Conservation (phyloP, 2,113 vertebrate genomes). For the Bothrops jararaca region DNA sequence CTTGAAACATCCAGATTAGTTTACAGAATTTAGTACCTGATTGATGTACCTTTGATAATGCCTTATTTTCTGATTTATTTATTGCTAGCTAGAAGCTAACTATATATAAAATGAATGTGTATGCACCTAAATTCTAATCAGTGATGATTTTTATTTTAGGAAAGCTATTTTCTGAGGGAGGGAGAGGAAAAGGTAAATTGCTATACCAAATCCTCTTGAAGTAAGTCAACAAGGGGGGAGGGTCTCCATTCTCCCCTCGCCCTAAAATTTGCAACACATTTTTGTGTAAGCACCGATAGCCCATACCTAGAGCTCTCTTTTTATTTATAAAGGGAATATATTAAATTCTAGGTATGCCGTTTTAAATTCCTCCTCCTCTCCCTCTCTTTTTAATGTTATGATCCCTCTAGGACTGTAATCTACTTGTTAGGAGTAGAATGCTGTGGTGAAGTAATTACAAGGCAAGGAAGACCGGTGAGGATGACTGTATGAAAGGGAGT, state of each 20-base stretch:
- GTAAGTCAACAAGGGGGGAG: not conserved
- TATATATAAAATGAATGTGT: not conserved
- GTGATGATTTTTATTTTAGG: not conserved
- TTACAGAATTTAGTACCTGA: not conserved
- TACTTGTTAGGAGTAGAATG: constrained; percentile 23
- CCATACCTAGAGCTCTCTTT: not conserved
- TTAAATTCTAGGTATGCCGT: not conserved
- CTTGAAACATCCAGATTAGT: not conserved
- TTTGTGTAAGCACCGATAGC: not conserved
- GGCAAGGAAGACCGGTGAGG: not conserved
- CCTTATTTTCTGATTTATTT: not conserved
- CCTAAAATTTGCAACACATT: not conserved
- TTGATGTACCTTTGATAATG: not conserved
- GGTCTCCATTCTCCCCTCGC: not conserved
- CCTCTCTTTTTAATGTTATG: not conserved
- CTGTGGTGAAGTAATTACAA: constrained; percentile 29
- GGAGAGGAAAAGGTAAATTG: not conserved
- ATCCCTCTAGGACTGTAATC: constrained; percentile 11
- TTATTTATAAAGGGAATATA: not conserved
- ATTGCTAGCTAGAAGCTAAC: not conserved
- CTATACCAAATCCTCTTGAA: not conserved
- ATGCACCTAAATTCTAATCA: not conserved
- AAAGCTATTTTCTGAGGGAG: not conserved
- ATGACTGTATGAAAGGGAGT: constrained; percentile 1
- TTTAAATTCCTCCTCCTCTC: not conserved